These are phyloP conservation scores for Meloidogyne floridensis DNA, from an alignment of 1,140 invertebrate genomes.

Conservation along the genomic window DNA sequence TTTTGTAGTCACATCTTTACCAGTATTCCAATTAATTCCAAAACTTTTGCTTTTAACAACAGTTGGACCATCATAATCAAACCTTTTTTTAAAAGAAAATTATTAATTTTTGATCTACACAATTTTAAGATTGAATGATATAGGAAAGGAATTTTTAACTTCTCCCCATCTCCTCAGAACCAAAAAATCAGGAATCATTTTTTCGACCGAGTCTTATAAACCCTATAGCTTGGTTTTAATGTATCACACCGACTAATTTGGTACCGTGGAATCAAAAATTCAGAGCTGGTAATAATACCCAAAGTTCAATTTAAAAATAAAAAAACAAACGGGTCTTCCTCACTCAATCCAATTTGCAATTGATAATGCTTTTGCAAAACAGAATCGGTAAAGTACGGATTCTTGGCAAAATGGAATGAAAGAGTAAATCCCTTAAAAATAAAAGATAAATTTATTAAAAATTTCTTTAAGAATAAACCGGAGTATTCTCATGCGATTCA, in stretches of 20 bases:
- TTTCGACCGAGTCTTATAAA: too few species aligned
- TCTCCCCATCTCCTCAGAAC: too few species aligned
- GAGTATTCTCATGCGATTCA: conserved; percentile 75
- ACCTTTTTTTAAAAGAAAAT: conserved; percentile 60
- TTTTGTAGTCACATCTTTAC: conserved; percentile 95
- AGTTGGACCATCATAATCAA: conserved; percentile 95
- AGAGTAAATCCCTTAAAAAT: conserved; percentile 79
- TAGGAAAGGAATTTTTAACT: too few species aligned
- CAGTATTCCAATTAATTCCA: conserved; percentile 88
- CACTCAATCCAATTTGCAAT: conserved; percentile 86
- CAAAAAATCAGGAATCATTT: too few species aligned
- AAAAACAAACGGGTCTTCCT: conserved; percentile 75
- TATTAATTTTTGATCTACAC: too few species aligned
- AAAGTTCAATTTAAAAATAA: neutral
- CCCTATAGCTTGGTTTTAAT: too few species aligned
- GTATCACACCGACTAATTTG: too few species aligned
- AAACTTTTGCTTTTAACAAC: conserved; percentile 89
- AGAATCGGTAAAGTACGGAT: conserved; percentile 93
- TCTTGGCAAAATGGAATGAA: conserved; percentile 89
- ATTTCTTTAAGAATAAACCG: conserved; percentile 68
- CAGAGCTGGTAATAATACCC: too few species aligned
- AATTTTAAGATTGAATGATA: too few species aligned
- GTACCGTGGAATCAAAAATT: too few species aligned
- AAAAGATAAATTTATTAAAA: neutral
- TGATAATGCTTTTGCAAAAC: conserved; percentile 91